Conservation (phyloP, 1,140 invertebrate species). For the Wasmannia auropunctata region DNA sequence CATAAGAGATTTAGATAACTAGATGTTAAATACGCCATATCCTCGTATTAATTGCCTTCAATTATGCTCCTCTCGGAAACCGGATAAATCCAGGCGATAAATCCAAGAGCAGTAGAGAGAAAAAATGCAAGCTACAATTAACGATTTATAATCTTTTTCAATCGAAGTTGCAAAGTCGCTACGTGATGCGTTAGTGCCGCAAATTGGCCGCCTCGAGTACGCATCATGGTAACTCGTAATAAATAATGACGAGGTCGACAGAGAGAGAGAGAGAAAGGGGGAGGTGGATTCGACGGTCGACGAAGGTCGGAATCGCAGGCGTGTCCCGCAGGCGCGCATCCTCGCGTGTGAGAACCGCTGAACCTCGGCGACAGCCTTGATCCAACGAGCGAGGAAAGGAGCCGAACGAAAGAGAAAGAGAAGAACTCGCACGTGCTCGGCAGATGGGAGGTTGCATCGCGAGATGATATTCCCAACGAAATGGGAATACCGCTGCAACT, state of each 20-base stretch:
- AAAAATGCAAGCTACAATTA: not conserved
- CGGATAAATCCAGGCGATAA: not conserved
- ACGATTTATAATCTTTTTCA: constrained; percentile 23
- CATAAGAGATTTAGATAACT: not conserved
- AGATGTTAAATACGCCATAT: not conserved
- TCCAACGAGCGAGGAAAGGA: constrained; percentile 38
- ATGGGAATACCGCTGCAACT: constrained; percentile 65
- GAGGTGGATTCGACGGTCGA: not conserved
- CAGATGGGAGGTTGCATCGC: constrained; percentile 68
- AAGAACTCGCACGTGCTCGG: constrained; percentile 68
- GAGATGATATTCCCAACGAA: constrained; percentile 70
- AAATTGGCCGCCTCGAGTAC: not conserved
- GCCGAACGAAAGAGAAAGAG: not conserved
- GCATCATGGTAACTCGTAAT: not conserved
- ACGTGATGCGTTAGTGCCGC: not conserved
- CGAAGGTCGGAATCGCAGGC: not conserved
- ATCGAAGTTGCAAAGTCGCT: not conserved
- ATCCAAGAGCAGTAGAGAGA: not conserved
- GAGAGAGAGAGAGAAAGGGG: too few species aligned
- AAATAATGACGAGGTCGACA: not conserved
- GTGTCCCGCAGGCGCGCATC: not conserved
- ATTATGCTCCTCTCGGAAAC: not conserved
- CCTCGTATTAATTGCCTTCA: not conserved
- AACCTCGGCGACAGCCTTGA: constrained; percentile 52
- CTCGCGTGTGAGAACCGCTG: constrained; percentile 69